phyloP scores from a whole-genome alignment of 1,140 invertebrate species.

The Zaprionus inermis region DNA sequence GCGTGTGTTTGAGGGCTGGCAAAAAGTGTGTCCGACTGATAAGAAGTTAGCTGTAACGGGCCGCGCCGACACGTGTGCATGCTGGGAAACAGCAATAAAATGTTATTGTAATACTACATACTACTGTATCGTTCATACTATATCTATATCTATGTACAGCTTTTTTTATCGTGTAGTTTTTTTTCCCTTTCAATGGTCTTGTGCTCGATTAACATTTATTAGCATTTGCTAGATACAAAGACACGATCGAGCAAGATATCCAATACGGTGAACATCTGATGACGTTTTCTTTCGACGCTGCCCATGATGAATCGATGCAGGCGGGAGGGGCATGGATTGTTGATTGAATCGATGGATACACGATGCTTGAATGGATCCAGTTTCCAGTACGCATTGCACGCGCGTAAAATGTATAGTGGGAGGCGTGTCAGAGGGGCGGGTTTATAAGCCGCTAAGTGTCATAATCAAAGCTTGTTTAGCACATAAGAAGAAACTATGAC shows the following conservation, averaged over 20 bases:
- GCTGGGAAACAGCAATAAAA: background rate
- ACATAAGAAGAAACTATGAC: conserved; percentile 11
- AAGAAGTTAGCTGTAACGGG: conserved; percentile 12
- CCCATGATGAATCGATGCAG: background rate
- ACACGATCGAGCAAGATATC: background rate
- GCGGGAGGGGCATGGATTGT: background rate
- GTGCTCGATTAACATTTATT: conserved; percentile 50
- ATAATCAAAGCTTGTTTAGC: conserved; percentile 7
- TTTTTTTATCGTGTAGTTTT: conserved; percentile 9
- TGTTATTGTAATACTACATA: conserved; percentile 2
- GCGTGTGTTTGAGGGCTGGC: background rate
- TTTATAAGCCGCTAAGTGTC: conserved; percentile 20
- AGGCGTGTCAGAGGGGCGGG: conserved; percentile 21
- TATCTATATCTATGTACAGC: background rate
- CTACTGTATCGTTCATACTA: background rate
- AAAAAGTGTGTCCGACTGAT: conserved; percentile 24
- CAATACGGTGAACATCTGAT: conserved; percentile 6
- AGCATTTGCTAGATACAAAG: conserved; percentile 27
- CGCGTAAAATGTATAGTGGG: conserved; percentile 10
- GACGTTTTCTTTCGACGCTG: conserved; percentile 7
- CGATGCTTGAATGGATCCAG: background rate
- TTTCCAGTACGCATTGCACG: conserved; percentile 21
- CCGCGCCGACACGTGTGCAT: conserved; percentile 23
- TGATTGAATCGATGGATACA: background rate
- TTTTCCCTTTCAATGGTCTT: conserved; percentile 22